Evolutionary conservation across 1,140 invertebrate genomes (phyloP).

Genomic region (Conopomorpha cramerella): DNA sequence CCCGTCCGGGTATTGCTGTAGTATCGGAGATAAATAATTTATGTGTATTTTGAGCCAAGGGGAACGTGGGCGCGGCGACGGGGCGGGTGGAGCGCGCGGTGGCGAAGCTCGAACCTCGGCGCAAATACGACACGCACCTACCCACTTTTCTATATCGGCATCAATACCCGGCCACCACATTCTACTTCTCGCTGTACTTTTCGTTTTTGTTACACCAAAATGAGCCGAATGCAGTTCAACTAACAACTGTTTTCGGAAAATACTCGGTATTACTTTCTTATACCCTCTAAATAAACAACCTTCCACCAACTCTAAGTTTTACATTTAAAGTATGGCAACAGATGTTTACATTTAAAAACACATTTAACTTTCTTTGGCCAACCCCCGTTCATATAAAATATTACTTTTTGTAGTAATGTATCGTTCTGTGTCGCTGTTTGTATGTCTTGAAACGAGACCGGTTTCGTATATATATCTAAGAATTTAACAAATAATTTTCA

Average conservation of each 20-base stretch:
- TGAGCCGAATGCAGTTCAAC: slow-evolving; percentile 31
- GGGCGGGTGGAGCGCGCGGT: too few species aligned
- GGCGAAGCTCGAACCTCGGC: background rate
- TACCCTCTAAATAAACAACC: background rate
- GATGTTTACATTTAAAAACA: background rate
- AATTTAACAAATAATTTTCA: background rate
- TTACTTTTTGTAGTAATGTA: background rate
- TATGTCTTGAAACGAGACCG: background rate
- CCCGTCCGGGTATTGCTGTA: too few species aligned
- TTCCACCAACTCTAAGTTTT: background rate
- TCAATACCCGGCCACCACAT: slow-evolving; percentile 48
- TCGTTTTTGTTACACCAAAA: slow-evolving; percentile 40
- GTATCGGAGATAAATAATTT: background rate
- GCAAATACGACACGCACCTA: background rate
- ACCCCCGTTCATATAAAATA: background rate
- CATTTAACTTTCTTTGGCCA: background rate
- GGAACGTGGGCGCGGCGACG: background rate
- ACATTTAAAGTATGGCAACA: background rate
- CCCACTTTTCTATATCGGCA: slow-evolving; percentile 23
- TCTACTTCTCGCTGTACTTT: slow-evolving; percentile 24
- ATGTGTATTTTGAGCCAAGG: background rate
- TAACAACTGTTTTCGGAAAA: slow-evolving; percentile 8
- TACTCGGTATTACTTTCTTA: background rate
- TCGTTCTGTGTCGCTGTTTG: background rate
- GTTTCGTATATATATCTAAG: background rate